These are phyloP conservation scores for Clarias macrocephalus DNA, from an alignment of 2,113 vertebrate genomes.

Conservation along the genomic window DNA sequence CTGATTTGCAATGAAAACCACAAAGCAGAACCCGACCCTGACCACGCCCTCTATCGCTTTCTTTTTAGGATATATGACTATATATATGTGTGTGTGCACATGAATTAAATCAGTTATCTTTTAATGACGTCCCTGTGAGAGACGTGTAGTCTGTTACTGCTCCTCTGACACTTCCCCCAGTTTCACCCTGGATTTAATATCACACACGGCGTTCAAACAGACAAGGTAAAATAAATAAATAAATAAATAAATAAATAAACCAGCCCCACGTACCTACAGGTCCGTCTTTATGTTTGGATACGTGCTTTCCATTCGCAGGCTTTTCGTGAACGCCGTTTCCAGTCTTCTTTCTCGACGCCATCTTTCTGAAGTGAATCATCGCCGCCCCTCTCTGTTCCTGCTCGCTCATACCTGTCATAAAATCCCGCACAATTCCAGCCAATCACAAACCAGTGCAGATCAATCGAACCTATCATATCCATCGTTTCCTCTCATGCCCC, in stretches of 20 bases:
- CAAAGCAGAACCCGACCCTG: too few relatives aligned
- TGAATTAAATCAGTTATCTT: background rate
- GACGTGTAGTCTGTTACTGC: background rate
- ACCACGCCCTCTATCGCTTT: too few relatives aligned
- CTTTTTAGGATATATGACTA: too few relatives aligned
- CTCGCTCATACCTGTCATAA: conserved; percentile 56
- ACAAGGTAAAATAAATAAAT: background rate
- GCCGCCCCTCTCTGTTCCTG: conserved; percentile 53
- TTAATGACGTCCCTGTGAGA: background rate
- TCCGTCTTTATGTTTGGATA: conserved; percentile 68
- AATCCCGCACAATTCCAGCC: conserved; percentile 45
- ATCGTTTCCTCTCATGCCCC: background rate
- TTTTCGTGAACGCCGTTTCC: conserved; percentile 65
- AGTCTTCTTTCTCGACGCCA: conserved; percentile 73
- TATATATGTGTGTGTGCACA: too few relatives aligned
- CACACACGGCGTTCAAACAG: background rate
- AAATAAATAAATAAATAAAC: background rate
- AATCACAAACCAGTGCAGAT: conserved; percentile 34
- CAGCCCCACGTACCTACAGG: conserved; percentile 66
- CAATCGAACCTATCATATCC: conserved; percentile 53
- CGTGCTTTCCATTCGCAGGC: conserved; percentile 68
- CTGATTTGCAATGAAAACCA: too few relatives aligned
- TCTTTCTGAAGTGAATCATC: conserved; percentile 64
- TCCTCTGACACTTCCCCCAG: background rate
- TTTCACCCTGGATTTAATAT: background rate